phyloP scores from a whole-genome alignment of 2,888 invertebrate species.

The Drosophila trichaetosa region DNA sequence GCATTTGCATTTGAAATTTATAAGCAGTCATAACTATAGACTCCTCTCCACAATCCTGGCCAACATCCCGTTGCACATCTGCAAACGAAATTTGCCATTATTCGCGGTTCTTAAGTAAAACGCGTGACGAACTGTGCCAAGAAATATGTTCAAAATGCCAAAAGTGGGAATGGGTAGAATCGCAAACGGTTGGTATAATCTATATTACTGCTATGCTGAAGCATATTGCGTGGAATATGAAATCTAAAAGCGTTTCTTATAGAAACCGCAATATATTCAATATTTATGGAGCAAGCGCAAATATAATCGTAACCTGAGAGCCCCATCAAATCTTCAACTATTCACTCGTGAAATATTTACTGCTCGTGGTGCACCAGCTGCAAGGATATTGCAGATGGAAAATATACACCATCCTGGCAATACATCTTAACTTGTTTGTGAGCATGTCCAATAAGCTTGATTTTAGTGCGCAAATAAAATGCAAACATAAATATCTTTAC shows the following conservation, averaged over 20 bases:
- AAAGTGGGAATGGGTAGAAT: slow-evolving; percentile 8
- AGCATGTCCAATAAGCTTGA: slow-evolving; percentile 59
- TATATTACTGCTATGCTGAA: not conserved
- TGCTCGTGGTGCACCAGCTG: slow-evolving; percentile 22
- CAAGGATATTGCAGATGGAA: not conserved
- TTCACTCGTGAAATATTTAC: slow-evolving; percentile 14
- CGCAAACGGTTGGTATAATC: not conserved
- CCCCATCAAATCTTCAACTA: not conserved
- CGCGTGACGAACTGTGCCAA: slow-evolving; percentile 57
- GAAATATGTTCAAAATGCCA: slow-evolving; percentile 39
- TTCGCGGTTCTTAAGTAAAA: slow-evolving; percentile 50
- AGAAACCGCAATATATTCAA: not conserved
- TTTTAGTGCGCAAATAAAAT: slow-evolving; percentile 60
- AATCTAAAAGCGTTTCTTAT: not conserved
- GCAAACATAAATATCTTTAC: slow-evolving; percentile 70
- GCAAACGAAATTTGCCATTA: slow-evolving; percentile 68
- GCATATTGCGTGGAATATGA: not conserved
- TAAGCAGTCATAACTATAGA: slow-evolving; percentile 73
- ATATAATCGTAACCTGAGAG: slow-evolving; percentile 4
- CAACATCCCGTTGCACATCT: slow-evolving; percentile 50
- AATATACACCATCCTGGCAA: slow-evolving; percentile 45
- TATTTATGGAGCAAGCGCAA: slow-evolving; percentile 1
- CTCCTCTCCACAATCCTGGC: not conserved
- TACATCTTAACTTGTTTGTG: slow-evolving; percentile 58
- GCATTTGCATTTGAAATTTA: slow-evolving; percentile 79